Evolutionary conservation across 2,797 vertebrate genomes (phyloP), one percentile per base, ranked within the genome.

Genomic region (Sebastes taczanowskii): DNA sequence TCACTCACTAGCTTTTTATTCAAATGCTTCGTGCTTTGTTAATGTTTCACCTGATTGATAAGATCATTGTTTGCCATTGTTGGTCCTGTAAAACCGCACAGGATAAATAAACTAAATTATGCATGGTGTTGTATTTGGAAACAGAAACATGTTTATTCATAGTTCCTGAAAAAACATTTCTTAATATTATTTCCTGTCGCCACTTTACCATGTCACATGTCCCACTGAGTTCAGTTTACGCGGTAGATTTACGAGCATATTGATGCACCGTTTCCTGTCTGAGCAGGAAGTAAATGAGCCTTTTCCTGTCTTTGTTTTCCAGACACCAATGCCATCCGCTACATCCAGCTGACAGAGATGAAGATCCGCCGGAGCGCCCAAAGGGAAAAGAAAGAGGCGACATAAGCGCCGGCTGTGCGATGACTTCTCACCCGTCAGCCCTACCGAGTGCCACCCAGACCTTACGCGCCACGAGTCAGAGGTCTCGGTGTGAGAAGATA

Each of bases 341-440:
- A 99, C 82, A 99, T 99, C 94, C 99, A 99, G 95, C 95, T 99
- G 96, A 99, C 99, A 22, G 98, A 99, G 95, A 98, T 99, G 97
- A 99, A 99, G 93, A 97, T 99, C 87, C 97, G 98, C 90, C 96
- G 98, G 80, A 97, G 95, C 84, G 96, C 97, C 91, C 99, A 98
- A 92, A 96, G 95, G 94, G 98, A 99, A 89, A 99, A 99, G 92
- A 98, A 98, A 80, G 97, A 99, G 89, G 94, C 96, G 72, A 91
- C 96, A 86, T 99, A 97, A 97, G 91, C 65, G 5, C 81, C 59
- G 2, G 32, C 84, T 38, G 80, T 64, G 62, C 7, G 68, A 82
- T 27, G 79, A 78, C 81, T 65, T 59, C 78, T 81, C 78, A 55
- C 66, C 68, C 34, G 18, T 62, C 65, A 78, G 65, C 81, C 86